Percentiles rank a stretch among this genome's conserved stretches.
phyloP scores from a whole-genome alignment of 2,888 invertebrate genomes.

The Microplitis manilae region DNA sequence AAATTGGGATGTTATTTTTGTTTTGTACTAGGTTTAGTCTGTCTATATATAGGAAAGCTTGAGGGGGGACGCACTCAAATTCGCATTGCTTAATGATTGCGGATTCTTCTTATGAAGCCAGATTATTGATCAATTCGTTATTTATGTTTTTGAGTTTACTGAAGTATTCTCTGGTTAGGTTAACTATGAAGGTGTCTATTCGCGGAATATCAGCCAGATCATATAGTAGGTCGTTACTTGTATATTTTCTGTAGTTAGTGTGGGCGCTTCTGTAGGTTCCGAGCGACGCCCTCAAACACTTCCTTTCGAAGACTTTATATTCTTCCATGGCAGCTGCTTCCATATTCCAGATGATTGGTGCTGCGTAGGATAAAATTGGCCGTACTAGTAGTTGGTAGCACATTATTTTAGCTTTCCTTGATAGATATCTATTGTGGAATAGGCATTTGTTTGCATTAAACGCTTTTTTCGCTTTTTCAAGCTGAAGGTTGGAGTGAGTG shows the following conservation, averaged over 20 bases:
- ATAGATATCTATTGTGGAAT: neutral
- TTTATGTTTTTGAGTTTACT: neutral
- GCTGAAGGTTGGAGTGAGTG: neutral
- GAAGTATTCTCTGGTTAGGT: slow-evolving; percentile 35
- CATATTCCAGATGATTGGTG: slow-evolving; percentile 44
- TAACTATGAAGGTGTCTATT: slow-evolving; percentile 33
- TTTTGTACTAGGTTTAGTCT: neutral
- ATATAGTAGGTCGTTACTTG: slow-evolving; percentile 36
- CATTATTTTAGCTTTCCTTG: slow-evolving; percentile 40
- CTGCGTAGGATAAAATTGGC: slow-evolving; percentile 44
- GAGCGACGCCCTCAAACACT: slow-evolving; percentile 33
- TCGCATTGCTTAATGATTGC: neutral
- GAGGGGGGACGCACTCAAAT: slow-evolving; percentile 2
- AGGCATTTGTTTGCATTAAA: neutral
- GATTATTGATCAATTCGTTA: neutral
- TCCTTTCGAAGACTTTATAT: slow-evolving; percentile 42
- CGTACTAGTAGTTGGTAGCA: slow-evolving; percentile 43
- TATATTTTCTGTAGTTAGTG: neutral
- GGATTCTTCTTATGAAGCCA: neutral
- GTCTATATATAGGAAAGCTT: slow-evolving; percentile 11
- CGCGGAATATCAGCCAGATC: slow-evolving; percentile 35
- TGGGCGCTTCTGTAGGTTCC: slow-evolving; percentile 1
- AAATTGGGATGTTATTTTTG: slow-evolving; percentile 9
- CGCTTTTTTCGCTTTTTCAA: slow-evolving; percentile 25
- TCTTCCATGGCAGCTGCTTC: slow-evolving; percentile 44